Conservation (phyloP, 2,888 invertebrate genomes). For the Metopia argyrocephala region DNA sequence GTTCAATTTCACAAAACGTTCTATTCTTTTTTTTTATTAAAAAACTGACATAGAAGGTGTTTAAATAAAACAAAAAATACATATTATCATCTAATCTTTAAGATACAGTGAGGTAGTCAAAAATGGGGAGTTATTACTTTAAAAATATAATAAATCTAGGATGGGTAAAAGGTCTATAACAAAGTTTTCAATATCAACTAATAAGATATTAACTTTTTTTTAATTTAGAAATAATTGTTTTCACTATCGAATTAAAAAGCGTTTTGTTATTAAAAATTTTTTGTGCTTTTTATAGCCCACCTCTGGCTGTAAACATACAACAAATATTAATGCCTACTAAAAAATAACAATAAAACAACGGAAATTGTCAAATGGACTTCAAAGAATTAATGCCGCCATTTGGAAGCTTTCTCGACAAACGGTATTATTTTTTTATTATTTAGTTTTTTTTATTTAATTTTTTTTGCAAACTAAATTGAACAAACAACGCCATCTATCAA, state of each 20-base stretch:
- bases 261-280: neutral
- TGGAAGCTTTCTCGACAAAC: constrained; percentile 43
- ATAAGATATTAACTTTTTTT: too few species aligned
- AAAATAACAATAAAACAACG: constrained; percentile 9
- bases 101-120: constrained; percentile 11
- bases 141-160: neutral
- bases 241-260: too few species aligned
- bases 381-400: constrained; percentile 48
- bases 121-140: neutral
- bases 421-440: constrained; percentile 23
- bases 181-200: too few species aligned
- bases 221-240: too few species aligned
- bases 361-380: constrained; percentile 53
- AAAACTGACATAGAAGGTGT: constrained; percentile 46
- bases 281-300: neutral
- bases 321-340: neutral
- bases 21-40: neutral
- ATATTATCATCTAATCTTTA: constrained; percentile 18
- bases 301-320: neutral
- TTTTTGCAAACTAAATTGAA: constrained; percentile 24
- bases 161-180: too few species aligned
- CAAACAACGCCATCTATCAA: constrained; percentile 61
- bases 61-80: constrained; percentile 45
- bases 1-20: constrained; percentile 2
- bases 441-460: neutral